phyloP scores from a whole-genome alignment of 2,797 vertebrate genomes.

The Melanotaenia trifasciata region DNA sequence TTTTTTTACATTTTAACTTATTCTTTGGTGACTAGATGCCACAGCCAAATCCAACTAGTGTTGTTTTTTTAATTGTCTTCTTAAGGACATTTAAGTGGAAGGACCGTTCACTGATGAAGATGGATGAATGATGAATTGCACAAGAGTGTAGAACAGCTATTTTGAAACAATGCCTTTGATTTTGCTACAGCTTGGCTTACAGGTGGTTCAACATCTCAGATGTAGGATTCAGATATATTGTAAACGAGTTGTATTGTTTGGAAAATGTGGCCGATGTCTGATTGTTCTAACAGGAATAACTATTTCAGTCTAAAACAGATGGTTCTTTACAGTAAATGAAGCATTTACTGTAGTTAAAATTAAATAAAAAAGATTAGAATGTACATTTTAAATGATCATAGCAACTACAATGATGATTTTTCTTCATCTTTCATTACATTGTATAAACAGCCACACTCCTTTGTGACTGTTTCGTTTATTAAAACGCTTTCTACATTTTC shows the following conservation, averaged over 20 bases:
- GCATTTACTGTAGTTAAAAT: not conserved
- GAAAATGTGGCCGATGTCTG: not conserved
- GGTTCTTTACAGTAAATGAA: not conserved
- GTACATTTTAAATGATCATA: not conserved
- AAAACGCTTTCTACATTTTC: too few relatives aligned
- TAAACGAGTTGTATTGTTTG: not conserved
- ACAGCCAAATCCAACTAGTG: constrained; percentile 5
- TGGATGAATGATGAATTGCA: not conserved
- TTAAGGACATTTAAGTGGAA: constrained; percentile 7
- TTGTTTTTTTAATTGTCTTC: constrained; percentile 11
- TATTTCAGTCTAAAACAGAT: not conserved
- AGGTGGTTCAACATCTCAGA: not conserved
- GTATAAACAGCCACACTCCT: too few relatives aligned
- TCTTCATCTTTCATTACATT: not conserved
- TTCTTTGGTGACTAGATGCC: constrained; percentile 12
- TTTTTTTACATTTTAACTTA: constrained; percentile 1
- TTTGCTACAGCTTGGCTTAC: not conserved
- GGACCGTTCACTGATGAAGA: constrained; percentile 7
- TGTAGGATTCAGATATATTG: not conserved
- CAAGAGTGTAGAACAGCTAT: constrained; percentile 13
- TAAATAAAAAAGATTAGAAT: not conserved
- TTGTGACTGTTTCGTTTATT: too few relatives aligned
- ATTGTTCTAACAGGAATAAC: not conserved
- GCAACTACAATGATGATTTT: not conserved
- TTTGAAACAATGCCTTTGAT: constrained; percentile 16